These are phyloP conservation scores for Copidosoma aretas DNA, from an alignment of 2,888 invertebrate genomes.

Conservation along the genomic window DNA sequence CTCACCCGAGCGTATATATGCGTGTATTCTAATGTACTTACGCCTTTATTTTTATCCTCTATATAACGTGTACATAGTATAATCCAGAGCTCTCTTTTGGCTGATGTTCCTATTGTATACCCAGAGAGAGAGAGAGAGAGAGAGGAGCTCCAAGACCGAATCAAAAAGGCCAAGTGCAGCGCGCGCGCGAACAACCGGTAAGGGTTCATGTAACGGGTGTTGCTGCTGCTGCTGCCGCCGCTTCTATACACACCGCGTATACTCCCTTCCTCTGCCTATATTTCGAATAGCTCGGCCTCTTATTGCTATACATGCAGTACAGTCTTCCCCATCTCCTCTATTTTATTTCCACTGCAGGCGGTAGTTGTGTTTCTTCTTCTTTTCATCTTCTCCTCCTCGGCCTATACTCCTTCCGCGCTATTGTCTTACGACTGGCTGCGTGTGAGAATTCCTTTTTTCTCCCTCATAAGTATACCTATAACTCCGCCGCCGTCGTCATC, in stretches of 20 bases:
- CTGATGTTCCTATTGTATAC: too few relatives aligned
- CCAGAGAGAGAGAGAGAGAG: too few relatives aligned
- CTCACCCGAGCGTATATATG: slow-evolving; percentile 25
- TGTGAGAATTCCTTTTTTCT: slow-evolving; percentile 35
- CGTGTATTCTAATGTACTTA: slow-evolving; percentile 1
- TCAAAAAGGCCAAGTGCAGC: slow-evolving; percentile 6
- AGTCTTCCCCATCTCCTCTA: background rate
- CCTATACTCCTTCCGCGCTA: background rate
- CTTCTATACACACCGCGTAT: too few relatives aligned
- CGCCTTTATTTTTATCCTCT: too few relatives aligned
- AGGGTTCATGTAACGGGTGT: slow-evolving; percentile 39
- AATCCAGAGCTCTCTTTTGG: too few relatives aligned
- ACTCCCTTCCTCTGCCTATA: background rate
- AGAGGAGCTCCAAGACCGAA: too few relatives aligned
- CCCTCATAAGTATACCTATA: too few relatives aligned
- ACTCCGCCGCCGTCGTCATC: too few relatives aligned
- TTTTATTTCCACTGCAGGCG: background rate
- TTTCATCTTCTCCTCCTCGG: background rate
- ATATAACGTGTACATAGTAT: too few relatives aligned
- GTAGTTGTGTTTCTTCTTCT: background rate
- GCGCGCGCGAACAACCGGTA: slow-evolving; percentile 2
- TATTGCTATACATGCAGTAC: too few relatives aligned
- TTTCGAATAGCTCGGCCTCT: background rate
- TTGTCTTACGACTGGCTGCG: slow-evolving; percentile 5
- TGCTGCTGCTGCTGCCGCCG: slow-evolving; percentile 14